These are phyloP conservation scores for Sericinus montela DNA, from an alignment of 2,888 invertebrate species.

Conservation along the genomic window DNA sequence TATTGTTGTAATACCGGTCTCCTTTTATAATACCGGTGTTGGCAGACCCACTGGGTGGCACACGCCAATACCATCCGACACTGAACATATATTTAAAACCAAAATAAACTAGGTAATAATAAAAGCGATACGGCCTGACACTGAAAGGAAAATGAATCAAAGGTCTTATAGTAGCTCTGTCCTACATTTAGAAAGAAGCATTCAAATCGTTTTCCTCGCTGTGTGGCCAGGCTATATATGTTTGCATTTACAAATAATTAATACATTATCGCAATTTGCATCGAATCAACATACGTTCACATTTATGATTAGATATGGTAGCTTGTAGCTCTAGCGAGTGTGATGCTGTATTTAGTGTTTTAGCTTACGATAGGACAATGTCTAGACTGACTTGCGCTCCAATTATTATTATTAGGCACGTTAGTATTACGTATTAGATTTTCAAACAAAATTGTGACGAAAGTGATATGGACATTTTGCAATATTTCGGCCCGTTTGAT, in stretches of 20 bases:
- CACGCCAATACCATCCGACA: no score
- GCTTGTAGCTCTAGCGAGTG: conserved; percentile 34
- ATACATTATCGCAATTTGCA: conserved; percentile 9
- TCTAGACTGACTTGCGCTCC: conserved; percentile 75
- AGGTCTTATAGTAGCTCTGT: no score
- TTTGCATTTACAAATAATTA: conserved; percentile 1
- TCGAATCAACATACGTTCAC: conserved; percentile 18
- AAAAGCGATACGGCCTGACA: no score
- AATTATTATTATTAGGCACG: conserved; percentile 43
- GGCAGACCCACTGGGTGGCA: no score
- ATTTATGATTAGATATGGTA: conserved; percentile 24
- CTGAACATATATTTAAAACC: no score
- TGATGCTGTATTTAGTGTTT: conserved; percentile 31
- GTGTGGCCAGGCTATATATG: background rate
- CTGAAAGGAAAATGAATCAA: no score
- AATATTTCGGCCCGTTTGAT: conserved; percentile 59
- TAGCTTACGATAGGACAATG: conserved; percentile 61
- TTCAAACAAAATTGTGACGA: conserved; percentile 57
- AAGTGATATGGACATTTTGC: conserved; percentile 42
- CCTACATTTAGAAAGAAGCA: background rate
- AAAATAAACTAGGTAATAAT: no score
- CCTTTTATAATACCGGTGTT: no score
- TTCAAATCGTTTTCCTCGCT: background rate
- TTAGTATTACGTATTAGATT: conserved; percentile 45
- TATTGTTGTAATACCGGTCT: no score